phyloP scores from a whole-genome alignment of 2,113 vertebrate species.

The Pavo muticus region DNA sequence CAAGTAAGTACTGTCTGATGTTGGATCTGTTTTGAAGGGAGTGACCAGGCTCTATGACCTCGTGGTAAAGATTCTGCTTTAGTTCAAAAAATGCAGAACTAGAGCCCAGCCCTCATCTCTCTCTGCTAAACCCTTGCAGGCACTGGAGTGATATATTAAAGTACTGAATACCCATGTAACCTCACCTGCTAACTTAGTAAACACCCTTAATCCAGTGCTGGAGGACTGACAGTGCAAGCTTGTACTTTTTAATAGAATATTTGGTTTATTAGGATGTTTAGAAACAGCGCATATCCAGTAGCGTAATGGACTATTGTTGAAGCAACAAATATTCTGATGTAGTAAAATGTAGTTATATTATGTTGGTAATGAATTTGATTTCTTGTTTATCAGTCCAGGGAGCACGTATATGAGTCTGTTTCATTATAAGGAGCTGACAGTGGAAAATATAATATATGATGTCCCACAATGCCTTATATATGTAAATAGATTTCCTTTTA shows the following conservation, averaged over 20 bases:
- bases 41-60: not conserved
- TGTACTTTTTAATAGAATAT: not conserved
- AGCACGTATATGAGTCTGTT: not conserved
- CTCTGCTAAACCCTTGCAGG: not conserved
- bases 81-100: not conserved
- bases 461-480: not conserved
- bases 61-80: not conserved
- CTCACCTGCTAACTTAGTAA: not conserved
- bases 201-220: not conserved
- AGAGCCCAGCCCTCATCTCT: not conserved
- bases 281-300: not conserved
- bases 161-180: not conserved
- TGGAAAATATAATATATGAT: not conserved
- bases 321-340: not conserved
- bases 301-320: not conserved
- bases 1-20: not conserved
- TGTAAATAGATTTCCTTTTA: not conserved
- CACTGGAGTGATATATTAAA: not conserved
- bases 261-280: not conserved
- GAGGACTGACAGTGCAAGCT: not conserved
- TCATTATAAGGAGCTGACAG: not conserved
- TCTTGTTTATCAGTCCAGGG: not conserved
- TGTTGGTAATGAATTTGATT: not conserved
- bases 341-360: not conserved
- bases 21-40: not conserved